Evolutionary conservation across 2,797 vertebrate genomes (phyloP), one percentile per base, ranked within the genome.

Genomic region (Philypnodon macrostomus): DNA sequence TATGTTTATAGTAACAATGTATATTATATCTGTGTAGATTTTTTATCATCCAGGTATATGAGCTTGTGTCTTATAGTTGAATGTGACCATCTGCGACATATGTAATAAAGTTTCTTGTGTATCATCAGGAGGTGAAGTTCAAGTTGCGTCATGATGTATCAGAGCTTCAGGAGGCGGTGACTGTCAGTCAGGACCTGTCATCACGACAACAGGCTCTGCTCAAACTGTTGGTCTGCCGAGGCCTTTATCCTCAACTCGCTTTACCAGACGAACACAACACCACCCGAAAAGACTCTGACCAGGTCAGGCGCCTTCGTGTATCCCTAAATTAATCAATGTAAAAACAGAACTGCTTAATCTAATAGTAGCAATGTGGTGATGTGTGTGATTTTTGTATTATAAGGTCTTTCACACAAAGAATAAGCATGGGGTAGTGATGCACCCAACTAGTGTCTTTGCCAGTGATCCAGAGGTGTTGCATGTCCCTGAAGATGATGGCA

Each of bases 191-290:
- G 70, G 90, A 86, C 39, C 59, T 97, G 53, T 89, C 88, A 0
- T 72, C 81, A 0, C 78, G 84, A 1, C 91, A 92, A 39, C 83
- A 92, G 55, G 41, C 84, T 18, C 69, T 98, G 47, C 89, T 97
- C 17, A 93, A 91, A 64, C 86, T 97, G 70, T 83, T 95, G 77
- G 88, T 98, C 2, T 92, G 90, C 58, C 75, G 91, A 1, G 95
- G 95, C 5, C 91, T 98, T 8, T 98, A 95, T 79, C 95, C 95
- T 0, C 95, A 97, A 80, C 80, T 97, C 59, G 93, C 94, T 0
- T 12, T 93, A 49, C 90, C 95, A 0, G 95, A 98, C 4, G 87
- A 81, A 0, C 90, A 93, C 87, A 97, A 98, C 71, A 59, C 88
- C 33, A 81, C 82, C 55, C 92, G 95, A 60, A 96, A 93, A 71